Base-by-base conservation (phyloP, 2,797 vertebrate genomes). In the Australoheros facetus region DNA sequence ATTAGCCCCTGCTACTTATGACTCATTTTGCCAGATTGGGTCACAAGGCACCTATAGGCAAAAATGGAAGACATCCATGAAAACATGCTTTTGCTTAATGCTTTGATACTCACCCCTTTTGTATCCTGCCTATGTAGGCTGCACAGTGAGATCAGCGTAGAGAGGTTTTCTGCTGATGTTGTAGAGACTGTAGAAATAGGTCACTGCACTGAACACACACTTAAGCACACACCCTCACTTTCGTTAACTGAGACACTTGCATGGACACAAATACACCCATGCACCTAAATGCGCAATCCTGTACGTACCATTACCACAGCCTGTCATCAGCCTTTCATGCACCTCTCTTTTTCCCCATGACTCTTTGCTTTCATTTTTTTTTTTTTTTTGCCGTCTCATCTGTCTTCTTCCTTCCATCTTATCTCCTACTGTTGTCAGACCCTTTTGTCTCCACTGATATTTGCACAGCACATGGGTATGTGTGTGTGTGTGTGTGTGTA, bases 151-250 rank as follows among this genome's bases (percentile, higher is more conserved):
- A 88, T 83, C 83, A 66, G 83, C 71, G 80, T 70, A 80, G 73
- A 83, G 71, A 83, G 66, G 83, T 77, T 91, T 93, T 91, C 86
- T 89, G 88, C 92, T 91, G 86, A 94, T 84, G 88, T 91, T 90
- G 85, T 84, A 91, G 84, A 91, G 82, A 91, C 79, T 88, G 79
- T 88, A 90, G 82, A 95, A 95, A 92, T 94, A 94, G 93, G 93
- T 94, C 93, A 94, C 84, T 87, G 85, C 92, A 78, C 77, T 83
- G 78, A 86, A 86, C 79, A 81, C 83, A 81, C 82, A 75, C 66
- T 75, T 55, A 51, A 30, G 23, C 54, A 73, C 73, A 78, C 71
- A 83, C 54, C 8, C 74, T 78, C 48, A 60, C 51, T 78, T 84
- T 71, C 59, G 79, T 88, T 80, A 51, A 64, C 56, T 66, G 5